Base-by-base conservation (phyloP, 2,113 vertebrate species). In the Romanogobio albipinnatus region DNA sequence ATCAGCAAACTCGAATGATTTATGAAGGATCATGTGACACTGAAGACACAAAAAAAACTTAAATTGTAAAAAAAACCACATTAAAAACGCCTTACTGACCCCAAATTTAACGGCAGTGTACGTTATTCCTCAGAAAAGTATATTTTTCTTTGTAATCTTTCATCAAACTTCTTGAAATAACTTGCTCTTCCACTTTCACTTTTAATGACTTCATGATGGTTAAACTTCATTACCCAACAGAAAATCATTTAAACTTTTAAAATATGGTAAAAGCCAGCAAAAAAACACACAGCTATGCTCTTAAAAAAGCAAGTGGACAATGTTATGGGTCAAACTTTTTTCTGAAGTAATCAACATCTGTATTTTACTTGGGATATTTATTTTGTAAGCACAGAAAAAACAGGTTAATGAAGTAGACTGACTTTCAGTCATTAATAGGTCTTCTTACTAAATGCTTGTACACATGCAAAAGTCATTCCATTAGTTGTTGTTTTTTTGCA, bases 121-220 rank as follows among this genome's bases (percentile, higher is more conserved):
- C 5, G 4, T 39, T 43, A 39, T 19, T 70, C 33, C 17, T 8
- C 2, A 19, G 51, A 53, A 53, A 19, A 22, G 8, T 70, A 70
- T 11, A 70, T 70, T 70, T 68, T 15, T 68, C 33, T 68, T 68
- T 39, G 29, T 68, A 68, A 68, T 68, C 66, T 39, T 36, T 70
- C 33, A n/a, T 43, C 19, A 70, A 22, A 43, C 66, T 43, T 70
- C 17, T 22, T 2, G 66, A n/a, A 70, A 43, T 70, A 70, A 61
- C 29, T 76, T 22, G 29, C 51, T 76, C 75, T 19, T 29, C 51
- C 51, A 33, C 24, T 19, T 70, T 70, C 33, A 39, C 19, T 3
- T 49, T 56, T 3, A 70, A 70, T n/a, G 1, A 43, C 19, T 22
- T 70, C 9, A 43, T 70, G 66, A 70, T 70, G 36, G 9, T 22